These are phyloP conservation scores for Heliconius charithonia DNA, from an alignment of 2,888 invertebrate genomes.

Conservation along the genomic window DNA sequence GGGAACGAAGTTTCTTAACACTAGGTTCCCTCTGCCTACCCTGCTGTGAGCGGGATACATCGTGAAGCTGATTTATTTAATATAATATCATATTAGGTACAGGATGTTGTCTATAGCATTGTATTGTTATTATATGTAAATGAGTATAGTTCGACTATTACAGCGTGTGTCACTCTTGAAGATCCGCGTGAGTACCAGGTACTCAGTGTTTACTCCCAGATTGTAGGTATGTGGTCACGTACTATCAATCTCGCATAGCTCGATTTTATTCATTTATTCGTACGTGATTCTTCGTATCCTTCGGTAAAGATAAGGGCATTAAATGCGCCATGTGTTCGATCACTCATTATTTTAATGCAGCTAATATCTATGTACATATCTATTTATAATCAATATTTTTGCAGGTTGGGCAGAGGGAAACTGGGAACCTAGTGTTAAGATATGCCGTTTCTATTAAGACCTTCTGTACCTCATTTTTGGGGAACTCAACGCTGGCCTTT, in stretches of 20 bases:
- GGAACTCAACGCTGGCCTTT: too few relatives aligned
- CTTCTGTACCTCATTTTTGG: too few relatives aligned
- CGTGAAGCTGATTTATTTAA: too few relatives aligned
- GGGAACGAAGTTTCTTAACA: too few relatives aligned
- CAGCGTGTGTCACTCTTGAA: conserved; percentile 48
- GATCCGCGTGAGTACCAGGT: conserved; percentile 46
- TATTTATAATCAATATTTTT: conserved; percentile 52
- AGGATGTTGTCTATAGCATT: not conserved
- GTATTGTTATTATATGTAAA: not conserved
- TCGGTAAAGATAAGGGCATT: conserved; percentile 51
- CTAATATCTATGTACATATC: conserved; percentile 50
- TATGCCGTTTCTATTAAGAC: too few relatives aligned
- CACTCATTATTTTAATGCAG: conserved; percentile 56
- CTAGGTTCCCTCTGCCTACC: too few relatives aligned
- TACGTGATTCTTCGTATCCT: conserved; percentile 61
- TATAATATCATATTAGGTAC: not conserved
- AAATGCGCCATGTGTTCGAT: conserved; percentile 56
- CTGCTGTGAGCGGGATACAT: too few relatives aligned
- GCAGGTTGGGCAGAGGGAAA: too few relatives aligned
- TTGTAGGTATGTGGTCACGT: conserved; percentile 65
- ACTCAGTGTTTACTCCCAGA: conserved; percentile 54
- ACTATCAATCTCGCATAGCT: conserved; percentile 53
- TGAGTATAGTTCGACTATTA: conserved; percentile 4
- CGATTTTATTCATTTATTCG: conserved; percentile 65
- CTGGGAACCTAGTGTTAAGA: too few relatives aligned